Evolutionary conservation across 2,113 vertebrate genomes (phyloP).

Genomic region (Probosciger aterrimus): DNA sequence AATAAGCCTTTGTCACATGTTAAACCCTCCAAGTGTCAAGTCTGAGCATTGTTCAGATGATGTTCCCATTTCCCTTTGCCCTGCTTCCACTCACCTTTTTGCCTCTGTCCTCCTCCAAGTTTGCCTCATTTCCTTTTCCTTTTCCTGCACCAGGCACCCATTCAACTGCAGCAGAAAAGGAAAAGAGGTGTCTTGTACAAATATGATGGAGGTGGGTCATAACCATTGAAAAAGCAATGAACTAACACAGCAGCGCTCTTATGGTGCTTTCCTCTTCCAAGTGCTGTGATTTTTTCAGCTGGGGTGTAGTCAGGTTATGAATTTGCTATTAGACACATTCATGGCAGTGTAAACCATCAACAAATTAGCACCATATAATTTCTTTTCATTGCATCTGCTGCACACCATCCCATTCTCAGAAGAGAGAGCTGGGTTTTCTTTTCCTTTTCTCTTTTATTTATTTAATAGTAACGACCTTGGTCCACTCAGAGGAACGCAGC

Average conservation of each 20-base stretch:
- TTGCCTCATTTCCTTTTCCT: slow-evolving; percentile 31
- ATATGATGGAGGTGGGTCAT: neutral
- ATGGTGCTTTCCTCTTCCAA: neutral
- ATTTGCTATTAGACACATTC: neutral
- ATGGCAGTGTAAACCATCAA: neutral
- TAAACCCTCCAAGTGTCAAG: neutral
- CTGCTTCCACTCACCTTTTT: neutral
- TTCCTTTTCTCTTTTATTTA: neutral
- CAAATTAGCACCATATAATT: slow-evolving; percentile 6
- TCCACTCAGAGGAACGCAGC: neutral
- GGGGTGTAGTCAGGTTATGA: neutral
- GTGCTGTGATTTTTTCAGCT: neutral
- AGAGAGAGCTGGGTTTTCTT: neutral
- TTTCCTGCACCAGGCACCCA: neutral
- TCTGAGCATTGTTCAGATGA: neutral
- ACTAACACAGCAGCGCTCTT: neutral
- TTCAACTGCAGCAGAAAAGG: neutral
- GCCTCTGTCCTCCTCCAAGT: neutral
- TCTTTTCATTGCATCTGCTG: neutral
- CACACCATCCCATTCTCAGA: neutral
- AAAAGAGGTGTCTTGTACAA: neutral
- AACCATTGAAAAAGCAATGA: neutral
- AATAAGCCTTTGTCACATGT: neutral
- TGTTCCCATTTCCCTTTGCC: neutral
- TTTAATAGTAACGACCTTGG: neutral